Base-by-base conservation (phyloP, 92 coral and sea anemone genomes). In the Zoanthus gigantus region DNA sequence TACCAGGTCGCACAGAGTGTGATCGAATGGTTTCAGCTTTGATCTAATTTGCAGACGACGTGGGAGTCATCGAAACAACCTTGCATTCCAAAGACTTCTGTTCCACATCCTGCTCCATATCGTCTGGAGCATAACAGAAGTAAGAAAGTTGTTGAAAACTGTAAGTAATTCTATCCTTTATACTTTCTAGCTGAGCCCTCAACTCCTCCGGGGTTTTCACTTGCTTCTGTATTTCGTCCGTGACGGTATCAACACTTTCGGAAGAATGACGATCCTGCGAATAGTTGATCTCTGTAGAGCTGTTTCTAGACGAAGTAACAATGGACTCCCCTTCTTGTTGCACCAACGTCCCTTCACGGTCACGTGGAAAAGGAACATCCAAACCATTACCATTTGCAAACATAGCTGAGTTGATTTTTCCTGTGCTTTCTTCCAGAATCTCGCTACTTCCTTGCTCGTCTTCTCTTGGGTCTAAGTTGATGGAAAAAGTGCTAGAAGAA, bases 211-310 rank as follows among this genome's bases (percentile, higher is more conserved):
- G 93, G 3, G 96, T 91, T 81, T 87, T 91, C 72, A 91, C 93
- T 42, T 90, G 90, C 66, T 86, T 71, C 0, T 86, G 89, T 29
- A 89, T 69, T 28, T 94, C 98, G 11, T 94, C 97, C 23, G 89
- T 94, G 42, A 95, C 98, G 44, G 98, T 95, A 71, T 95, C 98
- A 83, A 95, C 71, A 78, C 98, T 95, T 67, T 95, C 98, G 44
- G 90, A 86, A 6, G 96, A 81, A 28, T 45, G 57, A 16, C 75
- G 28, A 13, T 66, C 85, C n/a, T 66, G 63, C 56, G 72, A 34
- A n/a, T 3, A 1, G 45, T 9, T 30, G n/a, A 30, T 11, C 46
- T 34, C 42, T 30, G 14, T 16, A 0, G 45, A 34, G 46, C 30
- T 69, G 34, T 14, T 69, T 13, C 34, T 68, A 44, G 12, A 46